Base-by-base conservation (phyloP, 2,888 invertebrate species). In the Netelia fuscicornis region DNA sequence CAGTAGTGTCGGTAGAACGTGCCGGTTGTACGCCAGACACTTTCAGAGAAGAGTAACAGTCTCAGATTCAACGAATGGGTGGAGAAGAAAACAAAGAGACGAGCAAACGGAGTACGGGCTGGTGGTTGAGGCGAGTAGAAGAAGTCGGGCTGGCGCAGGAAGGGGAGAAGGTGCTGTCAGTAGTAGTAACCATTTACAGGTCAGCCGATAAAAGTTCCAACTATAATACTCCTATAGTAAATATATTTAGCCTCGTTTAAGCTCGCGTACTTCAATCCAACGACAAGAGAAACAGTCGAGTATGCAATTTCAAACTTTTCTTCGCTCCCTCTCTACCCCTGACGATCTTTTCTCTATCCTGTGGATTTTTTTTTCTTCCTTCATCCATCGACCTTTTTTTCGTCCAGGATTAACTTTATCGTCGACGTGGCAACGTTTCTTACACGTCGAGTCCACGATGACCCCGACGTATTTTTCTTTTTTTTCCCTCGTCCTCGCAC, bases 1-100 rank as follows among this genome's bases (percentile, higher is more conserved):
- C 72, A 74, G 72, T 44, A 11, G 67, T 74, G 80, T 67, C 74
- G 67, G 80, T 74, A 23, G 80, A 74, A 74, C 72, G 58, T 67
- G 52, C 20, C 67, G 48, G 74, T 60, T 67, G 58, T 67, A 37
- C 67, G 72, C 67, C 80, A 81, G 72, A 74, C 67, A 6, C 44
- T 42, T n/a, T 2, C 2, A 6, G 62, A 62, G 62, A 62, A 62
- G 25, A 30, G 62, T 62, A 62, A 30, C 11, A 30, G 62, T 6
- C 25, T 10, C 11, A 48, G 48, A 48, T 10, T 25, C 13, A 10
- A 25, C 30, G 30, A 62, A 62, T 62, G 56, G 2, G 62, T 11
- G 48, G 65, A 30, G 54, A 56, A 37, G 54, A 13, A 64, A 17
- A 20, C 54, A 11, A 30, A 65, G 65, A 67, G 30, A 44, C 37